A percentile compares a stretch with the other conserved stretches of the same genome.
Conservation (phyloP, 2,888 invertebrate species). For the Chloroclystis v-ata region DNA sequence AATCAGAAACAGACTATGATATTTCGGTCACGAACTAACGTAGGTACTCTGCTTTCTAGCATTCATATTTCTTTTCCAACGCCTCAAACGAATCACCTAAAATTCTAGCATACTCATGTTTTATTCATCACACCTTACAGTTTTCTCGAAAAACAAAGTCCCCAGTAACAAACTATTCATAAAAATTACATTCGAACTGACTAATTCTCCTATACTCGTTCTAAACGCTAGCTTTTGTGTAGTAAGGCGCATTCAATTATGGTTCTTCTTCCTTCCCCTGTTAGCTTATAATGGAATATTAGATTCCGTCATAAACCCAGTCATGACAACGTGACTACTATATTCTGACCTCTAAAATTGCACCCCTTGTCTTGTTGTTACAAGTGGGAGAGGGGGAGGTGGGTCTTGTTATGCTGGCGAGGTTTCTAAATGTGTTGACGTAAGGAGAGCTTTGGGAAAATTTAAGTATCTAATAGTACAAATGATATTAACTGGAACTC, state of each 20-base stretch:
- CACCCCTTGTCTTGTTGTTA: constrained; percentile 24
- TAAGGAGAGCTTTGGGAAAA: constrained; percentile 6
- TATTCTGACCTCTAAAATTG: constrained; percentile 52
- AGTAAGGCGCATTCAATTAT: constrained; percentile 53
- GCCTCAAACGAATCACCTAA: constrained; percentile 18
- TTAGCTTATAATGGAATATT: constrained; percentile 67
- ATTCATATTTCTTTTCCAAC: constrained; percentile 18
- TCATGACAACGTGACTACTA: constrained; percentile 47
- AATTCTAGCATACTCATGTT: constrained; percentile 32
- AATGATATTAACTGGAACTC: no score
- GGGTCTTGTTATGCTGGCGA: constrained; percentile 40
- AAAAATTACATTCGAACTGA: constrained; percentile 1
- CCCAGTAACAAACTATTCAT: constrained; percentile 31
- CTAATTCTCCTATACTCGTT: constrained; percentile 14
- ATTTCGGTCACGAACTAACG: constrained; percentile 24
- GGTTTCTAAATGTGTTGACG: constrained; percentile 45
- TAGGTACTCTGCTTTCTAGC: constrained; percentile 2
- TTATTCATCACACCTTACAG: constrained; percentile 34
- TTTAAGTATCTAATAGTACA: no score
- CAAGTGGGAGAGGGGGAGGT: constrained; percentile 20
- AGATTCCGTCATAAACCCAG: constrained; percentile 60
- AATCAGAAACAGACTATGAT: constrained; percentile 1
- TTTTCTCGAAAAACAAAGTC: constrained; percentile 36
- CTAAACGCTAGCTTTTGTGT: constrained; percentile 18
- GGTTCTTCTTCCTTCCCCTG: constrained; percentile 51